Percentiles rank a stretch among this genome's conserved stretches.
phyloP scores from a whole-genome alignment of 2,797 vertebrate genomes.

The Girardinus metallicus region DNA sequence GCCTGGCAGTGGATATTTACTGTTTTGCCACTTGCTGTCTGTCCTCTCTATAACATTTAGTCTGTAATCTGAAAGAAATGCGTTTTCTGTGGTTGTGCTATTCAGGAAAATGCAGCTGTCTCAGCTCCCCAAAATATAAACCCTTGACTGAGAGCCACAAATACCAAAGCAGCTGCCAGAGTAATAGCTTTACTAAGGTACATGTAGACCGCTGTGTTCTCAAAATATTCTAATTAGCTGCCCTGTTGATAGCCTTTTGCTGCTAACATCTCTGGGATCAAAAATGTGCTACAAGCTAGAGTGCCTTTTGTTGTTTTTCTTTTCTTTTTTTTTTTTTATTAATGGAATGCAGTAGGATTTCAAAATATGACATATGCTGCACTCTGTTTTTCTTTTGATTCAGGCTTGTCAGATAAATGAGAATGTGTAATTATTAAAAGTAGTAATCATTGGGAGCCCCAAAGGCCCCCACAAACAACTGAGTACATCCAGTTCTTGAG shows the following conservation, averaged over 20 bases:
- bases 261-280: constrained; percentile 38
- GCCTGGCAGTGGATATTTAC: background rate
- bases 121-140: constrained; percentile 36
- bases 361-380: constrained; percentile 4
- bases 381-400: background rate
- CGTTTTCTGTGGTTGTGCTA: constrained; percentile 13
- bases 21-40: background rate
- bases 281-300: constrained; percentile 16
- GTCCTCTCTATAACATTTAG: background rate
- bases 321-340: background rate
- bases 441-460: background rate
- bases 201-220: constrained; percentile 59
- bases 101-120: constrained; percentile 51
- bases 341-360: background rate
- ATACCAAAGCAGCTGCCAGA: constrained; percentile 34
- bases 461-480: background rate
- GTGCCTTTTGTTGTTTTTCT: background rate
- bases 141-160: constrained; percentile 32
- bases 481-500: background rate
- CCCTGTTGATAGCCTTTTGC: constrained; percentile 63
- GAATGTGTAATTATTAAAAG: background rate
- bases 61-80: background rate
- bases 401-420: background rate
- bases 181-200: constrained; percentile 33
- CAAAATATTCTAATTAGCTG: constrained; percentile 49